These are phyloP conservation scores for Charaxes varanes DNA, from an alignment of 1,140 invertebrate genomes.

Conservation along the genomic window DNA sequence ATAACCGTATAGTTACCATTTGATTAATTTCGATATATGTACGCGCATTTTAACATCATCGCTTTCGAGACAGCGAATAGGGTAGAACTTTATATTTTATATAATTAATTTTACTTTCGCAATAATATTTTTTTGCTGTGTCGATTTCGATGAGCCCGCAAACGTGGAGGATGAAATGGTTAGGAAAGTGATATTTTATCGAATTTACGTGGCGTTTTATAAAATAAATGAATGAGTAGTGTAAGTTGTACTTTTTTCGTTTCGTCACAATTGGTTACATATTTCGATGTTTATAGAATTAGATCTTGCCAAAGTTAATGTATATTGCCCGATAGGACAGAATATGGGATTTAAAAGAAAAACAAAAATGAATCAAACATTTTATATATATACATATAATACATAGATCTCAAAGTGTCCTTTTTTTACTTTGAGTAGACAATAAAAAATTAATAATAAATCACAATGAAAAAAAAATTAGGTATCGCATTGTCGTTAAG, in stretches of 20 bases:
- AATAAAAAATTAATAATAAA: no score
- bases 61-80: slow-evolving; percentile 5
- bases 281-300: slow-evolving; percentile 23
- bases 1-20: slow-evolving; percentile 18
- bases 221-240: slow-evolving; percentile 27
- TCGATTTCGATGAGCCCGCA: slow-evolving; percentile 10
- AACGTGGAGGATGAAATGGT: slow-evolving; percentile 12
- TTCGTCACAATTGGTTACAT: slow-evolving; percentile 40
- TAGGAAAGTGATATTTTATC: slow-evolving; percentile 59
- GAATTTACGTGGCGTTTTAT: slow-evolving; percentile 67
- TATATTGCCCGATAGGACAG: neutral
- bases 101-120: slow-evolving; percentile 2
- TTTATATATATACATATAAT: no score
- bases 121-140: slow-evolving; percentile 6
- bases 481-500: no score
- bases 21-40: slow-evolving; percentile 17
- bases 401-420: no score
- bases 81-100: no score
- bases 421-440: no score
- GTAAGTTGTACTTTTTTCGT: slow-evolving; percentile 23
- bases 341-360: neutral
- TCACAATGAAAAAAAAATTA: no score
- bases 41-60: slow-evolving; percentile 8
- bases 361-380: no score
- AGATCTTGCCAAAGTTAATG: slow-evolving; percentile 60